Base-by-base conservation (phyloP, 2,113 vertebrate species). In the Eudyptes chrysolophus region DNA sequence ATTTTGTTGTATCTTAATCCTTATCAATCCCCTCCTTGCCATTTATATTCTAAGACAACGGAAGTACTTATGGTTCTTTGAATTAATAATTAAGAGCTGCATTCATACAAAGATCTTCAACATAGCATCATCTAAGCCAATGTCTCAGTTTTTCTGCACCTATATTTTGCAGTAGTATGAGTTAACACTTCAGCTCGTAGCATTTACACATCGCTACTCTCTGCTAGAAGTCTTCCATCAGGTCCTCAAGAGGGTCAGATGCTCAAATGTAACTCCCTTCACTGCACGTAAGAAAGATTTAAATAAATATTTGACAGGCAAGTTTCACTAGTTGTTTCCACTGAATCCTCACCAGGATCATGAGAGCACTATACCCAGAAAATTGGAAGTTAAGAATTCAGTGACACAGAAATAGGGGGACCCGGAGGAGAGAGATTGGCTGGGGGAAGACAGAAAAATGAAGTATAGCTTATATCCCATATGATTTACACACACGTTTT, bases 41-140 rank as follows among this genome's bases (percentile, higher is more conserved):
- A 2, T 68, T 71, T 58, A 34, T 60, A 55, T 44, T 48, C 16
- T 2, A 48, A 0, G 0, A 48, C 20, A 86, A n/a, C 4, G 3
- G 11, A 77, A 91, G 12, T 40, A 32, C 2, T 60, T 38, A 60
- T 9, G 13, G 13, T 26, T 76, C 52, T 20, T 17, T 57, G 34
- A 89, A 84, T 62, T 24, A 51, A 10, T n/a, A 77, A 65, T 69
- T 62, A 65, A 77, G 15, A 71, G 7, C 12, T 40, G 5, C 34
- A 58, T 58, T 89, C 36, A 48, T 36, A 66, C 18, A 12, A 49
- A 89, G 58, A 32, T n/a, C 40, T 87, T 65, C 49, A 65, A 20
- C 24, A 36, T 4, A 68, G 21, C 21, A 55, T 27, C 36, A 80
- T 12, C 5, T 4, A 81, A 38, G 21, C 42, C 58, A 19, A 7